Evolutionary conservation across 2,888 invertebrate species (phyloP).

Genomic region (Lacanobia oleracea): DNA sequence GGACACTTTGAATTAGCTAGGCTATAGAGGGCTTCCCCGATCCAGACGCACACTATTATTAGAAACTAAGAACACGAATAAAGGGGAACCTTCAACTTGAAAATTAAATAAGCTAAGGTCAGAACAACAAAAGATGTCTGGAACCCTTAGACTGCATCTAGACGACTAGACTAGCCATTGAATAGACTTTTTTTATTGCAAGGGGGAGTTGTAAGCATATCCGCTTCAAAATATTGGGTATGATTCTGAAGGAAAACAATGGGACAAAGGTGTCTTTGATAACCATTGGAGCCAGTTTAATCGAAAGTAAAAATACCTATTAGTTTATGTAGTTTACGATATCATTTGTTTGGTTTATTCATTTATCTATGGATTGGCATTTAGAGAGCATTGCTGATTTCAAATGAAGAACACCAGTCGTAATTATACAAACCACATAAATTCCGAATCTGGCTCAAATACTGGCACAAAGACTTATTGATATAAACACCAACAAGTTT

Average conservation of each 20-base stretch:
- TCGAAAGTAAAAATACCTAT: slow-evolving; percentile 54
- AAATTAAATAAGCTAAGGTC: slow-evolving; percentile 86
- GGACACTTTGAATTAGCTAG: slow-evolving; percentile 82
- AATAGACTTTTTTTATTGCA: slow-evolving; percentile 65
- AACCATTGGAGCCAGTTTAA: slow-evolving; percentile 26
- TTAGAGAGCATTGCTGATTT: neutral
- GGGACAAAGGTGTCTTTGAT: slow-evolving; percentile 59
- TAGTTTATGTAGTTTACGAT: slow-evolving; percentile 13
- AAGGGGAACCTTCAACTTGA: slow-evolving; percentile 88
- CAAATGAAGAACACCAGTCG: neutral
- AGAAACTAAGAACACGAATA: slow-evolving; percentile 68
- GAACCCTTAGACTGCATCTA: slow-evolving; percentile 82
- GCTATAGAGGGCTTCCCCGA: slow-evolving; percentile 81
- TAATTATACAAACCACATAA: neutral
- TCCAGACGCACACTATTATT: slow-evolving; percentile 73
- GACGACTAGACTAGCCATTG: slow-evolving; percentile 81
- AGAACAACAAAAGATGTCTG: slow-evolving; percentile 76
- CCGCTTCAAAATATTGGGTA: slow-evolving; percentile 64
- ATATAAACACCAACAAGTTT: slow-evolving; percentile 15
- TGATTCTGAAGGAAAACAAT: slow-evolving; percentile 55
- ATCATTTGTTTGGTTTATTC: neutral
- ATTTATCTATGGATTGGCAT: no score
- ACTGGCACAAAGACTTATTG: neutral
- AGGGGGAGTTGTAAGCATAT: slow-evolving; percentile 74
- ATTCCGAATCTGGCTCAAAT: slow-evolving; percentile 8